Evolutionary conservation across 1,140 invertebrate species (phyloP), one percentile per base, ranked within the genome.

Genomic region (Neoseiulus cucumeris): DNA sequence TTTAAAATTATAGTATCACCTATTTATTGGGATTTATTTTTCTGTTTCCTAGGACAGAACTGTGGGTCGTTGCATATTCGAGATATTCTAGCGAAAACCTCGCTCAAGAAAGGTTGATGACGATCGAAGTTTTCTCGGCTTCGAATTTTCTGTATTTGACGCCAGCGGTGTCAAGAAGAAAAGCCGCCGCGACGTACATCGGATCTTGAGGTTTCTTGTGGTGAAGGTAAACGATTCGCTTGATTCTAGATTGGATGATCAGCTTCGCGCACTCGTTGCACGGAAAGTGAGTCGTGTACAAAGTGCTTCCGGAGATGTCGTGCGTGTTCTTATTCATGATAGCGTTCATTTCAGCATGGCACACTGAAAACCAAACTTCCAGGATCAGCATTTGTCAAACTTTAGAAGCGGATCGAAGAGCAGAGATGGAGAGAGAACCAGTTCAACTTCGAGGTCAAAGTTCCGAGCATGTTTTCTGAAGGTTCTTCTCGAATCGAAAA

Each of bases 231-330:
- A 89, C 75, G 2, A 92, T 79, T 72, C 84, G 78, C 67, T 77
- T 84, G 14, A 96, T 91, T 2, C 89, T 87, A n/a, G 88, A 84
- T 73, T 96, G 93, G 72, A 96, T 92, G n/a, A 97, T 91, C 2
- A 93, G 76, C 78, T 97, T 96, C 0, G 92, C 87, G 80, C 93
- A 98, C 76, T 95, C 90, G 73, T 95, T 95, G 73, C 93, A 96
- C 0, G 92, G 92, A 75, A 95, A 96, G 7, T 91, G 74, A 0
- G 82, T 84, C 0, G 90, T 87, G 75, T 92, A 98, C 0, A 97
- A 82, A 0, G 79, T 82, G 72, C 89, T 92, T 29, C 51, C 51
- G 9, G n/a, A 42, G 0, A 93, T 75, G 77, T 86, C 82, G 0
- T 80, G 76, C 1, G 80, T 78, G 73, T 91, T 95, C 74, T 87